These are phyloP conservation scores for Piprites chloris DNA, from an alignment of 2,113 vertebrate genomes.

Conservation along the genomic window DNA sequence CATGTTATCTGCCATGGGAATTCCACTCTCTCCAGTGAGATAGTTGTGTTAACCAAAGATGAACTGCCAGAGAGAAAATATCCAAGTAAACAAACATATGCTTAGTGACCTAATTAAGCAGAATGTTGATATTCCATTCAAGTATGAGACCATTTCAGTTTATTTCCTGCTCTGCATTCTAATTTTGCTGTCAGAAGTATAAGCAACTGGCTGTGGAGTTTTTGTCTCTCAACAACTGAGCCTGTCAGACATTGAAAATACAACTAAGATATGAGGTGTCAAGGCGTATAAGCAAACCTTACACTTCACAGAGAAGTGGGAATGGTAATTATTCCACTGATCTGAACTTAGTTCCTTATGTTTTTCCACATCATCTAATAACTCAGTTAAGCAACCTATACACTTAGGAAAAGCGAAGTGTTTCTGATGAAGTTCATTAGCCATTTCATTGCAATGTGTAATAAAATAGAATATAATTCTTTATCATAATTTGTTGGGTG, in stretches of 20 bases:
- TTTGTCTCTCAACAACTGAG: neutral
- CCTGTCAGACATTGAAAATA: neutral
- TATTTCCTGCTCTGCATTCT: constrained; percentile 51
- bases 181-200: constrained; percentile 35
- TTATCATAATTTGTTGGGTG: neutral
- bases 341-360: neutral
- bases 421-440: neutral
- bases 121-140: constrained; percentile 51
- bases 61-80: constrained; percentile 49
- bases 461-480: neutral
- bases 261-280: neutral
- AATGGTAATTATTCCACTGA: neutral
- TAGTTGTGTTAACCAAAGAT: constrained; percentile 14
- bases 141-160: constrained; percentile 34
- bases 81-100: constrained; percentile 47
- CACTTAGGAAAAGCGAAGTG: neutral
- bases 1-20: constrained; percentile 9
- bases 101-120: constrained; percentile 62
- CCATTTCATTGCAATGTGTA: neutral
- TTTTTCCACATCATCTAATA: neutral
- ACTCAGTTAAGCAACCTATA: neutral
- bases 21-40: neutral
- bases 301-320: neutral
- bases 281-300: neutral
- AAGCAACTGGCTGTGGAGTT: constrained; percentile 12